Conservation (phyloP, 2,888 invertebrate genomes). For the Hipparchia semele region DNA sequence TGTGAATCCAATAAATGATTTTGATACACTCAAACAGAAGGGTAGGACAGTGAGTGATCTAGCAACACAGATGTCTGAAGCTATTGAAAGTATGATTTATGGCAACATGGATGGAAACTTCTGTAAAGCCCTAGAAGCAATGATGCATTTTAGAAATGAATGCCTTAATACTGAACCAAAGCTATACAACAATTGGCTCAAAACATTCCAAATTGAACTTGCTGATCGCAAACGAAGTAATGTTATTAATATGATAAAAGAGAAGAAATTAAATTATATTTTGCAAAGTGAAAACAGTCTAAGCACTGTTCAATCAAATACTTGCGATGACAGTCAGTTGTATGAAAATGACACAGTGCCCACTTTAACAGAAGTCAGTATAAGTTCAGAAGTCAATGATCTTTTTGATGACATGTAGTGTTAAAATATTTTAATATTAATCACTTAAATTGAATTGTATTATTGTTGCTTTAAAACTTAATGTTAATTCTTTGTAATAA, state of each 20-base stretch:
- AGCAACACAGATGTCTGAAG: conserved; percentile 60
- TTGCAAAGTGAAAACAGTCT: conserved; percentile 63
- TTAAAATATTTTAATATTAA: background rate
- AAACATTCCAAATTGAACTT: conserved; percentile 61
- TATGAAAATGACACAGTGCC: conserved; percentile 75
- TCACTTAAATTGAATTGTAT: background rate
- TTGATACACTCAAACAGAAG: conserved; percentile 66
- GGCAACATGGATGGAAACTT: conserved; percentile 68
- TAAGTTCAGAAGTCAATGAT: conserved; percentile 67
- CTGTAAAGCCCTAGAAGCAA: conserved; percentile 63
- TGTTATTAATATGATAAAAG: conserved; percentile 55
- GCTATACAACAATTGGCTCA: conserved; percentile 70
- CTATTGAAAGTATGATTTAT: conserved; percentile 67
- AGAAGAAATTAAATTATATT: conserved; percentile 63
- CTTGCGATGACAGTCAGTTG: conserved; percentile 67
- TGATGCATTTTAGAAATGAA: conserved; percentile 64
- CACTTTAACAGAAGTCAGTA: conserved; percentile 60
- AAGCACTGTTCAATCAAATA: conserved; percentile 58
- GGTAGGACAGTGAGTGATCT: conserved; percentile 62
- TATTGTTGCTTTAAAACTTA: background rate
- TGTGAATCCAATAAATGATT: conserved; percentile 84
- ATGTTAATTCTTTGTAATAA: background rate
- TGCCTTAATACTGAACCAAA: conserved; percentile 63
- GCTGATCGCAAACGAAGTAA: conserved; percentile 56
- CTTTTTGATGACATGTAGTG: conserved; percentile 74